Evolutionary conservation across 2,888 invertebrate species (phyloP).

Genomic region (Sphaerophoria taeniata): DNA sequence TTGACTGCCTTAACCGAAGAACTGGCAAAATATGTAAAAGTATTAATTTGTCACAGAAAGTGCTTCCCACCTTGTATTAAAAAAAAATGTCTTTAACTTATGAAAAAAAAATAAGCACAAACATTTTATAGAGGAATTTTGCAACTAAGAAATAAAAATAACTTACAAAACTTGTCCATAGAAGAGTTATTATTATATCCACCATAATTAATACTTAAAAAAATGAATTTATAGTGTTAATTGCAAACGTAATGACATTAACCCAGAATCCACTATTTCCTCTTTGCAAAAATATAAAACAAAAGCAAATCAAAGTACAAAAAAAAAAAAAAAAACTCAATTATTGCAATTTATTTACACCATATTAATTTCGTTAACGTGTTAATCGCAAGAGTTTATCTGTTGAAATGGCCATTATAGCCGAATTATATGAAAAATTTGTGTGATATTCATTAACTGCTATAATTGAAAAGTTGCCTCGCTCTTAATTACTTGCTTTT

Average conservation of each 20-base stretch:
- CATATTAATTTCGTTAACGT: slow-evolving; percentile 46
- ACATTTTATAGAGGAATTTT: no score
- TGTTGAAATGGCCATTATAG: slow-evolving; percentile 37
- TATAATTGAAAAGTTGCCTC: slow-evolving; percentile 68
- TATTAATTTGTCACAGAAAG: no score
- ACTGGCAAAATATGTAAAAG: no score
- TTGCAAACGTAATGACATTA: slow-evolving; percentile 8
- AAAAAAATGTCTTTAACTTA: no score
- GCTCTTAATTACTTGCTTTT: slow-evolving; percentile 57
- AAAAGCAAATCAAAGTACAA: neutral
- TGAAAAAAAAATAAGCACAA: no score
- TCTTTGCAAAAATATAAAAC: neutral
- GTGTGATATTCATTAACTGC: slow-evolving; percentile 58
- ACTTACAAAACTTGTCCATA: no score
- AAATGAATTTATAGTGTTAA: no score
- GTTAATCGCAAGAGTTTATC: slow-evolving; percentile 50
- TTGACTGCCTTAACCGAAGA: no score
- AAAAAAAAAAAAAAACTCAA: neutral
- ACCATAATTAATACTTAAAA: no score
- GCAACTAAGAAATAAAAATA: no score
- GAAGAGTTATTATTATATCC: no score
- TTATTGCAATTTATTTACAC: slow-evolving; percentile 39
- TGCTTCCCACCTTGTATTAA: no score
- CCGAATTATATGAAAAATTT: neutral
- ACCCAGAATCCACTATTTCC: neutral